These are phyloP conservation scores for Dolichotis patagonum DNA, from an alignment of 2,113 vertebrate genomes.

Conservation along the genomic window DNA sequence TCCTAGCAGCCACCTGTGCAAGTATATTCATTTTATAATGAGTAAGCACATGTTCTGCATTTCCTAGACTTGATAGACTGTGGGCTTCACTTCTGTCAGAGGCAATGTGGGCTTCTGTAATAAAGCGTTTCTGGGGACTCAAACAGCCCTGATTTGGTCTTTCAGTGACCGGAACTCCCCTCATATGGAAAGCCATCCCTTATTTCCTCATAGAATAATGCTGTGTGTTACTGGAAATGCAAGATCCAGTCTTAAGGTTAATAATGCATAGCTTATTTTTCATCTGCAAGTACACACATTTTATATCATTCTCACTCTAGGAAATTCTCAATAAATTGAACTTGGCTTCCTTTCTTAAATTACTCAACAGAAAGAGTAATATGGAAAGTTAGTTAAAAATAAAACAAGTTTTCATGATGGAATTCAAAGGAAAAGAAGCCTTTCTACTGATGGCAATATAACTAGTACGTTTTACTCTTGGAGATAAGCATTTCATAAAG, in stretches of 20 bases:
- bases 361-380: conserved; percentile 14
- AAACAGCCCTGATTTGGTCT: not conserved
- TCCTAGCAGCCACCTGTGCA: not conserved
- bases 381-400: conserved; percentile 36
- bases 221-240: not conserved
- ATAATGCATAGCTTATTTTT: not conserved
- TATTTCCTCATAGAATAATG: not conserved
- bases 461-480: not conserved
- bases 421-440: conserved; percentile 15
- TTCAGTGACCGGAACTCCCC: not conserved
- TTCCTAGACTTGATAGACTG: not conserved
- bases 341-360: conserved; percentile 40
- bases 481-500: not conserved
- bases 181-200: not conserved
- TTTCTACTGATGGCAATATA: not conserved
- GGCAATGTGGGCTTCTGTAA: not conserved
- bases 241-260: not conserved
- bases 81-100: not conserved
- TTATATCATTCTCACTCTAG: not conserved
- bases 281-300: not conserved
- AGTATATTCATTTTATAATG: not conserved
- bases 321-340: conserved; percentile 44
- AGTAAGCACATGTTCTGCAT: not conserved
- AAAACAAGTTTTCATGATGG: not conserved
- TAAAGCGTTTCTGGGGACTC: not conserved